A percentile compares a stretch with the other conserved stretches of the same genome.
phyloP scores from a whole-genome alignment of 1,140 invertebrate species.

The Sminthurides bifidus region DNA sequence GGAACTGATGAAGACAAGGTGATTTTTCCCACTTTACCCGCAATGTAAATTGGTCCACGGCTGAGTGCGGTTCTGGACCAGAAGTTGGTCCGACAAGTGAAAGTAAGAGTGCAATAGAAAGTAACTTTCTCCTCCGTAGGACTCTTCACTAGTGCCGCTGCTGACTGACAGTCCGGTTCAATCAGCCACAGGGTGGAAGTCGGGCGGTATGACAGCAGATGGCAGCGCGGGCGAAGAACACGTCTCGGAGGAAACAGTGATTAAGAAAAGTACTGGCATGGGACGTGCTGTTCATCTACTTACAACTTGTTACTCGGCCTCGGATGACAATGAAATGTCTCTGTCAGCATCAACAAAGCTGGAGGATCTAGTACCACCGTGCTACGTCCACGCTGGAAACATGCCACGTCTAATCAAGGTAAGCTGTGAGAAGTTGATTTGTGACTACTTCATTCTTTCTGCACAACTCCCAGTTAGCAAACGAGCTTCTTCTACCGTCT shows the following conservation, averaged over 20 bases:
- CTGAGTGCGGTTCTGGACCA: not conserved
- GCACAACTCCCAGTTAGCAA: too few species aligned
- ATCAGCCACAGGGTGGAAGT: constrained; percentile 35
- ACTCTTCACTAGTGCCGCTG: constrained; percentile 36
- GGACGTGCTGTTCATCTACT: constrained; percentile 26
- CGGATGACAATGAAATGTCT: constrained; percentile 31
- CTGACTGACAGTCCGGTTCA: constrained; percentile 36
- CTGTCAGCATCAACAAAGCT: constrained; percentile 35
- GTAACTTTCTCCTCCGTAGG: constrained; percentile 33
- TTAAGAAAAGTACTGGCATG: constrained; percentile 25
- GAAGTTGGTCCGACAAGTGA: not conserved
- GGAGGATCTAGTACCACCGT: constrained; percentile 44
- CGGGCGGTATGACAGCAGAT: too few species aligned
- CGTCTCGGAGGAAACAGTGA: constrained; percentile 28
- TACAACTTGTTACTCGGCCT: constrained; percentile 36
- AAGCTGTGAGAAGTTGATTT: constrained; percentile 21
- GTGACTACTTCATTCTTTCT: too few species aligned
- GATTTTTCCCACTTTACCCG: constrained; percentile 2
- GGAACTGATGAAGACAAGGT: constrained; percentile 17
- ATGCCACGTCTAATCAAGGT: constrained; percentile 48
- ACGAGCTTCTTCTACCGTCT: too few species aligned
- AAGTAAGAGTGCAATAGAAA: not conserved
- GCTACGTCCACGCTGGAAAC: constrained; percentile 44
- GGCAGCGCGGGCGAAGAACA: constrained; percentile 32
- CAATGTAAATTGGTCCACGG: too few species aligned